Conservation (phyloP, 2,113 vertebrate genomes). For the Plecotus auritus region DNA sequence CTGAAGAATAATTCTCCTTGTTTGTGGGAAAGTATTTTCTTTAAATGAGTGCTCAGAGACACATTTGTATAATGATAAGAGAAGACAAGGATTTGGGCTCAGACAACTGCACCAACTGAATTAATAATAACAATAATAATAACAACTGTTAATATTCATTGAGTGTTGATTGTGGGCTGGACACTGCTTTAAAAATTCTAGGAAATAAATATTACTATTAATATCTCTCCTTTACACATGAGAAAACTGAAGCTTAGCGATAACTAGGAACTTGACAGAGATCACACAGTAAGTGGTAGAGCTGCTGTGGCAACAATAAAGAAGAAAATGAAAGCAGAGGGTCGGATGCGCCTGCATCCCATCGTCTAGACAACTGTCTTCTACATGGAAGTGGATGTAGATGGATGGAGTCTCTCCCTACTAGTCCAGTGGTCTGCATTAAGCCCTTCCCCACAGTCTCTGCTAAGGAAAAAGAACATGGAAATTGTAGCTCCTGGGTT, state of each 20-base stretch:
- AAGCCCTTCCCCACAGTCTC: neutral
- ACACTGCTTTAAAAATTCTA: neutral
- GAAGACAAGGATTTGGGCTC: neutral
- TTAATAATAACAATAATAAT: neutral
- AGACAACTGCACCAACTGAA: neutral
- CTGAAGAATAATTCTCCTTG: neutral
- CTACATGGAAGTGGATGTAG: neutral
- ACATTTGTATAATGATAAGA: neutral
- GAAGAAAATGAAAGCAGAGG: neutral
- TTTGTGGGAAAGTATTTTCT: neutral
- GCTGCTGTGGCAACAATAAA: neutral
- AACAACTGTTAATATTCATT: neutral
- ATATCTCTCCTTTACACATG: neutral
- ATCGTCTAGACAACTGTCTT: neutral
- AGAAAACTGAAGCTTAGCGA: neutral
- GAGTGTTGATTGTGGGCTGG: neutral
- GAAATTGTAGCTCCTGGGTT: neutral
- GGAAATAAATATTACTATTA: neutral
- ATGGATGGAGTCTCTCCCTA: neutral
- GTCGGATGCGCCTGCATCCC: accelerated
- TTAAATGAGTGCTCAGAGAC: neutral
- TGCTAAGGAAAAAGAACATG: neutral
- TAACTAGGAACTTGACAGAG: neutral
- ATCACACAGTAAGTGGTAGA: neutral
- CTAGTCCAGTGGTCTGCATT: neutral